Conservation (phyloP, 2,797 vertebrate genomes). For the Sebastolobus alascanus region DNA sequence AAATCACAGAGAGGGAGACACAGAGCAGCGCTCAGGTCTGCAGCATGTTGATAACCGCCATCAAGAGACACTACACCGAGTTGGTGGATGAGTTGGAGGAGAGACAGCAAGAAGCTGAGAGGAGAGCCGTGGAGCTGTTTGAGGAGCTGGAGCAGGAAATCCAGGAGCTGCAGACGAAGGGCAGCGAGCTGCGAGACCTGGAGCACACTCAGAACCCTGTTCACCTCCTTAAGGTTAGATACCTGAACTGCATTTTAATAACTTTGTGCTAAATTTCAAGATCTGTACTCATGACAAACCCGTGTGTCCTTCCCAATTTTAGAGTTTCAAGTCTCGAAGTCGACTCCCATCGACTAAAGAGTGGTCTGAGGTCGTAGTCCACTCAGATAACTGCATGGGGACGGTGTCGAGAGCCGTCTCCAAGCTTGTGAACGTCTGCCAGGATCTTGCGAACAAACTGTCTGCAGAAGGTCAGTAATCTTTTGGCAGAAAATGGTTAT, state of each 20-base stretch:
- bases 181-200: conserved; percentile 57
- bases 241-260: neutral
- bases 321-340: conserved; percentile 59
- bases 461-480: conserved; percentile 56
- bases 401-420: conserved; percentile 42
- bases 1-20: conserved; percentile 38
- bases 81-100: conserved; percentile 43
- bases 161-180: conserved; percentile 36
- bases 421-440: conserved; percentile 54
- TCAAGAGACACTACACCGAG: conserved; percentile 28
- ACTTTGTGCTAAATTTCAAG: neutral
- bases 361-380: conserved; percentile 63
- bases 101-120: conserved; percentile 38
- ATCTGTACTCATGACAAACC: neutral
- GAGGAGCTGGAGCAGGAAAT: conserved; percentile 61
- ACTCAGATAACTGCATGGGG: conserved; percentile 33
- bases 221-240: conserved; percentile 68
- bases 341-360: conserved; percentile 46
- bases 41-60: conserved; percentile 26
- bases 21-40: conserved; percentile 41
- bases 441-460: conserved; percentile 39
- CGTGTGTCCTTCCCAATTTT: neutral
- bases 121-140: conserved; percentile 29
- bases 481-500: neutral
- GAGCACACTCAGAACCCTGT: conserved; percentile 37